Conservation (phyloP, 2,113 vertebrate genomes). For the Lepisosteus osseus region DNA sequence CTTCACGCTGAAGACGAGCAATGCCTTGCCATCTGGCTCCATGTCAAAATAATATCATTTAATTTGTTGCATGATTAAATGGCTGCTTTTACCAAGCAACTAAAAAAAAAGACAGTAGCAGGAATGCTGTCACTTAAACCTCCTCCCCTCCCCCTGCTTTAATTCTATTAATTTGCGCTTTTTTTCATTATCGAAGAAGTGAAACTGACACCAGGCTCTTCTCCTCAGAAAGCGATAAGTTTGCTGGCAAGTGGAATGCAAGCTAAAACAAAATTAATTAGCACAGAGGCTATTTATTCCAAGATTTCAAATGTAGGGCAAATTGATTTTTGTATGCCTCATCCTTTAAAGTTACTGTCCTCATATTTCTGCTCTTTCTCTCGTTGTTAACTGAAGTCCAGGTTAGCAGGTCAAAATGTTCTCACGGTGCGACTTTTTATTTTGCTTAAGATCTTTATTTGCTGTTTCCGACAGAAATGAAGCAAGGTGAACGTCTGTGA, state of each 20-base stretch:
- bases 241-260: constrained; percentile 7
- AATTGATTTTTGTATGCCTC: neutral
- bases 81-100: constrained; percentile 55
- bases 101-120: constrained; percentile 31
- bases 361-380: too few species aligned
- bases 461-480: too few species aligned
- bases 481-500: too few species aligned
- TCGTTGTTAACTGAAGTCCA: too few species aligned
- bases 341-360: neutral
- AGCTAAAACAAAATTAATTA: constrained; percentile 8
- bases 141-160: constrained; percentile 14
- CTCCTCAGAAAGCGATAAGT: neutral
- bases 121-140: neutral
- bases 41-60: constrained; percentile 65
- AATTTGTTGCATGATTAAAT: constrained; percentile 63
- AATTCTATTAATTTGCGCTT: constrained; percentile 28
- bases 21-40: constrained; percentile 63
- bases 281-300: neutral
- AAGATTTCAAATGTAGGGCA: neutral
- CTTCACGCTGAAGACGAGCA: constrained; percentile 43
- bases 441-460: too few species aligned
- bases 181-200: constrained; percentile 16
- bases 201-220: constrained; percentile 7
- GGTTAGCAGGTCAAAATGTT: too few species aligned
- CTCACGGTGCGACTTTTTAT: too few species aligned